phyloP scores from a whole-genome alignment of 2,888 invertebrate genomes.

The Stegophylla sp. region DNA sequence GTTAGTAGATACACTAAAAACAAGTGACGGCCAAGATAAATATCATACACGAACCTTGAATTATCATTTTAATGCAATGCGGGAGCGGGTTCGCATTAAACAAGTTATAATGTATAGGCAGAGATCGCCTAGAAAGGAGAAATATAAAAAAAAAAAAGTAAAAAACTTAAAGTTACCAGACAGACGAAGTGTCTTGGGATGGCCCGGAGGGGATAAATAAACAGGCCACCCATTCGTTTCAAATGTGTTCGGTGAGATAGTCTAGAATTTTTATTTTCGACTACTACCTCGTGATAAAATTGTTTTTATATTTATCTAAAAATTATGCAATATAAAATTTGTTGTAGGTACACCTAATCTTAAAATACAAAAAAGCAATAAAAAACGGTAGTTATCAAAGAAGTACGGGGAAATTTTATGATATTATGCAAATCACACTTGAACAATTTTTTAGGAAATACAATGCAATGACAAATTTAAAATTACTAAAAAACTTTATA shows the following conservation, averaged over 20 bases:
- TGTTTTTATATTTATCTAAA: constrained; percentile 12
- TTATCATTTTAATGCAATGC: constrained; percentile 34
- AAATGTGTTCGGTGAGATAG: constrained; percentile 18
- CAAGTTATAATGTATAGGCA: constrained; percentile 22
- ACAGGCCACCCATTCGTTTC: not conserved
- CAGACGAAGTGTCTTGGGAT: not conserved
- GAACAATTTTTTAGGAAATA: not conserved
- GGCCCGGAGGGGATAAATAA: constrained; percentile 26
- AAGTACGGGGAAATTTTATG: constrained; percentile 4
- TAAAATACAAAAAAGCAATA: not conserved
- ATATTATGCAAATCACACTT: not conserved
- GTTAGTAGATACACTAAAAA: constrained; percentile 5
- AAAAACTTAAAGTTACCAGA: constrained; percentile 3
- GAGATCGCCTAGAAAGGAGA: constrained; percentile 36
- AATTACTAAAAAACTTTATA: not conserved
- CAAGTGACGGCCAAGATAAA: constrained; percentile 36
- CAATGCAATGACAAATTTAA: not conserved
- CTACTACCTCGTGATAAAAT: not conserved
- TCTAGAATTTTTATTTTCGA: constrained; percentile 1
- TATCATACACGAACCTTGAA: constrained; percentile 44
- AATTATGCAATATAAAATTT: constrained; percentile 1
- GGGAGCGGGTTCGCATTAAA: constrained; percentile 34
- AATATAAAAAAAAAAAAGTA: constrained; percentile 21
- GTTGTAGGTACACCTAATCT: not conserved
- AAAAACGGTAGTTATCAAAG: not conserved